Conservation (phyloP, 37 sponge, comb jelly and placozoan species). For the Chondrilla cf. caribensis region DNA sequence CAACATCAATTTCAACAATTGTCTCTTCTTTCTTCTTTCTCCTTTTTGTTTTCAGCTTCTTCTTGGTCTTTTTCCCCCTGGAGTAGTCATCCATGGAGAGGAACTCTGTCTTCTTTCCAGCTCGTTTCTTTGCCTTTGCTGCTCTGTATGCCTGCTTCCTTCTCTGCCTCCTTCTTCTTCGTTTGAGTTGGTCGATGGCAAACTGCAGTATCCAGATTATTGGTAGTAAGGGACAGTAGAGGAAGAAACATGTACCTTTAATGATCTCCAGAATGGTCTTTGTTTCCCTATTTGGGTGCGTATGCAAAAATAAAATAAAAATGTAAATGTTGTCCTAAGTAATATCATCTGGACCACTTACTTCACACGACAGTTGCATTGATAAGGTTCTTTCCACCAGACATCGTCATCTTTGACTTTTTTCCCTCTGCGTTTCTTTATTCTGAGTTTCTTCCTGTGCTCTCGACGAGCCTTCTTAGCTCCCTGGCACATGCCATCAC, state of each 20-base stretch:
- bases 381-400: conserved; percentile 68
- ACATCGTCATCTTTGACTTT: conserved; percentile 21
- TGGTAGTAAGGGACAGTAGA: conserved; percentile 81
- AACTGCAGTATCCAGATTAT: conserved; percentile 68
- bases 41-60: background rate
- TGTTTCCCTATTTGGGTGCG: conserved; percentile 39
- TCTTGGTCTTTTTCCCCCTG: conserved; percentile 43
- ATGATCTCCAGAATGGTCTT: conserved; percentile 43
- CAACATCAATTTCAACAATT: conserved; percentile 24
- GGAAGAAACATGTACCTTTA: conserved; percentile 67
- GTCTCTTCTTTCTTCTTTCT: conserved; percentile 25
- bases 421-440: conserved; percentile 46
- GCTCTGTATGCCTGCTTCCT: conserved; percentile 37
- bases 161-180: conserved; percentile 29
- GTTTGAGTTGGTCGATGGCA: conserved; percentile 6
- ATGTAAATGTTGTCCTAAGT: too few relatives aligned
- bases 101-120: conserved; percentile 34
- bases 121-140: conserved; percentile 29
- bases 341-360: too few relatives aligned
- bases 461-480: conserved; percentile 49
- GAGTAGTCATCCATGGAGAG: conserved; percentile 62
- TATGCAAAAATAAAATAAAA: too few relatives aligned
- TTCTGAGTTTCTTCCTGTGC: conserved; percentile 58
- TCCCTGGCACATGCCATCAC: conserved; percentile 74
- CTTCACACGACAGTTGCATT: conserved; percentile 71